Evolutionary conservation across 2,888 invertebrate genomes (phyloP), one percentile per base, ranked within the genome.

Genomic region (Yponomeuta sedellus): DNA sequence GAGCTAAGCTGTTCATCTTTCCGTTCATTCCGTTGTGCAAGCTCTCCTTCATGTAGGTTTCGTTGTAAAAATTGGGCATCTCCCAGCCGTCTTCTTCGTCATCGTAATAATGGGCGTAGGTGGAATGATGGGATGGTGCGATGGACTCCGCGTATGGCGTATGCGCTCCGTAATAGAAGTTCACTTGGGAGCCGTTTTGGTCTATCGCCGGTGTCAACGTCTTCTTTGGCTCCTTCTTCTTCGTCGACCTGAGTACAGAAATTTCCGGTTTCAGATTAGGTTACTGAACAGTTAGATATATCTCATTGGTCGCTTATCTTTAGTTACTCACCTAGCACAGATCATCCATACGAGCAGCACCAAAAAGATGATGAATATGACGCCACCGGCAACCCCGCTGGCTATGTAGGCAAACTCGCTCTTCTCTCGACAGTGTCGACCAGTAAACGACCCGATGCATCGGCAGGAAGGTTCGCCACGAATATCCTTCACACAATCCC

Each of bases 81-180:
- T 98, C 98, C 98, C 98, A 98, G 63, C 97, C 98, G 76, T 98
- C 98, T 85, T 98, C 98, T 80, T 98, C 98, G 74, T 98, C 97
- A 79, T 98, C 97, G 75, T 98, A 98, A 83, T 98, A 98, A 82
- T 98, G 98, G 4, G 98, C 98, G 83, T 98, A 98, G 0, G 98
- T 98, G 64, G 97, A 97, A 80, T 98, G 98, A 85, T 98, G 98
- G 8, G 97, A 97, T 0, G 98, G 98, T 0, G 98, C 98, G 74
- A 98, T 98, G 66, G 97, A 97, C 82, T 98, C 98, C 64, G 98
- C 98, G 86, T 98, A 98, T 0, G 98, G 98, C 6, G 97, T 97
- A 66, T 97, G 97, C 0, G 97, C 97, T 70, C 98, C 98, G 80
- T 98, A 98, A 82, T 98, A 98, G 94, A 98, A 98, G 92, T 98